A percentile compares a stretch with the other conserved stretches of the same genome.
These are phyloP conservation scores for Trematomus loennbergii DNA, from an alignment of 2,113 vertebrate genomes.

Conservation along the genomic window DNA sequence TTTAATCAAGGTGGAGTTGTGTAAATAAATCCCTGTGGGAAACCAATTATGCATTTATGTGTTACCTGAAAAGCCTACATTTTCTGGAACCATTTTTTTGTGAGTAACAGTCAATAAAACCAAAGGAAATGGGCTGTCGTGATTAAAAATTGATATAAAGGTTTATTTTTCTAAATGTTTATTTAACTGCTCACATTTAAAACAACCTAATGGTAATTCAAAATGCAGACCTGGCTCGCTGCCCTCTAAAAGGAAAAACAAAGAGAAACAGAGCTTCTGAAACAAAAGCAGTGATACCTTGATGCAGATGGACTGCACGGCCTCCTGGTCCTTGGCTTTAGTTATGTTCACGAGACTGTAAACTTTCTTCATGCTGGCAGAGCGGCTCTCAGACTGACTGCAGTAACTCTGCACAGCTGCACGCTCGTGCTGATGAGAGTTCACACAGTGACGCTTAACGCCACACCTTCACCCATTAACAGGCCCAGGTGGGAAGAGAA, in stretches of 20 bases:
- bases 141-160: not conserved
- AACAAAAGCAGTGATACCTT: conserved; percentile 70
- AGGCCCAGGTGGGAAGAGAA: conserved; percentile 50
- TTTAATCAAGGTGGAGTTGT: not conserved
- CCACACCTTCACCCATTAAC: conserved; percentile 39
- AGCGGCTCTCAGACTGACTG: conserved; percentile 27
- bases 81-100: too few relatives aligned
- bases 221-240: not conserved
- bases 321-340: conserved; percentile 73
- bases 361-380: conserved; percentile 77
- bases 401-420: conserved; percentile 20
- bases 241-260: conserved; percentile 3
- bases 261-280: not conserved
- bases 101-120: not conserved
- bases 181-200: not conserved
- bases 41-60: not conserved
- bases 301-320: conserved; percentile 73
- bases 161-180: not conserved
- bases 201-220: conserved; percentile 1
- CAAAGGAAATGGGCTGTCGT: not conserved
- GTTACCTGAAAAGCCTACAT: not conserved
- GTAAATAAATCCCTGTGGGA: not conserved
- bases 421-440: conserved; percentile 10
- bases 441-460: conserved; percentile 35
- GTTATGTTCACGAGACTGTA: conserved; percentile 70